A percentile compares a stretch with the other conserved stretches of the same genome.
phyloP scores from a whole-genome alignment of 2,797 vertebrate genomes.

The Yasuhikotakia modesta region DNA sequence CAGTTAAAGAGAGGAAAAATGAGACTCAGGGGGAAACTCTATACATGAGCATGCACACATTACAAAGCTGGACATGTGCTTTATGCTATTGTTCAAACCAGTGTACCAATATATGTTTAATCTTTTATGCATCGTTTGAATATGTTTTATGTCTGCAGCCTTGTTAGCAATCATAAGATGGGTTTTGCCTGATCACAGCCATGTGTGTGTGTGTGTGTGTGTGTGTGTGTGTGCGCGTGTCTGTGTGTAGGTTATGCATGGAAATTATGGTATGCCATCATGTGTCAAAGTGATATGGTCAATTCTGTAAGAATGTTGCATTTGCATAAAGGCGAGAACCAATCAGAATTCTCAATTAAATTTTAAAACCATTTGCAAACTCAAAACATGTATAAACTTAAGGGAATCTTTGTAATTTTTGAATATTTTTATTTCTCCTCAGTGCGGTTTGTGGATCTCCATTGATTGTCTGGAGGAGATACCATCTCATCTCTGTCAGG shows the following conservation, averaged over 20 bases:
- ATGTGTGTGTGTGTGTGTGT: slow-evolving; percentile 25
- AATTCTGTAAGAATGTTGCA: neutral
- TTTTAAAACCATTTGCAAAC: neutral
- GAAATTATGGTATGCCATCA: too few relatives aligned
- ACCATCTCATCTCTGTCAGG: slow-evolving; percentile 3
- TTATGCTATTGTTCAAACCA: slow-evolving; percentile 54
- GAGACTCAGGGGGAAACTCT: slow-evolving; percentile 18
- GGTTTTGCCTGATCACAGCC: slow-evolving; percentile 9
- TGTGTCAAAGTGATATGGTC: neutral
- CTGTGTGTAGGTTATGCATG: neutral
- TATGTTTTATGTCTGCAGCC: slow-evolving; percentile 41
- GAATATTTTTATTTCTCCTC: slow-evolving; percentile 17
- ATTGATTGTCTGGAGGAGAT: neutral
- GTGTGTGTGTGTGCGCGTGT: too few relatives aligned
- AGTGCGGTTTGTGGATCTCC: slow-evolving; percentile 11
- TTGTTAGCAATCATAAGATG: slow-evolving; percentile 35
- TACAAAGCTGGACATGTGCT: slow-evolving; percentile 32
- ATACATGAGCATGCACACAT: slow-evolving; percentile 25
- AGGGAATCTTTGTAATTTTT: neutral
- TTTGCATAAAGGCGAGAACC: too few relatives aligned
- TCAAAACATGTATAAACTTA: neutral
- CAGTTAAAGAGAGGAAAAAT: slow-evolving; percentile 46
- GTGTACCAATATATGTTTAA: slow-evolving; percentile 54
- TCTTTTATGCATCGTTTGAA: slow-evolving; percentile 47
- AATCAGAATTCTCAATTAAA: neutral